Conservation (phyloP, 2,113 vertebrate species). For the Rhinolophus sinicus region DNA sequence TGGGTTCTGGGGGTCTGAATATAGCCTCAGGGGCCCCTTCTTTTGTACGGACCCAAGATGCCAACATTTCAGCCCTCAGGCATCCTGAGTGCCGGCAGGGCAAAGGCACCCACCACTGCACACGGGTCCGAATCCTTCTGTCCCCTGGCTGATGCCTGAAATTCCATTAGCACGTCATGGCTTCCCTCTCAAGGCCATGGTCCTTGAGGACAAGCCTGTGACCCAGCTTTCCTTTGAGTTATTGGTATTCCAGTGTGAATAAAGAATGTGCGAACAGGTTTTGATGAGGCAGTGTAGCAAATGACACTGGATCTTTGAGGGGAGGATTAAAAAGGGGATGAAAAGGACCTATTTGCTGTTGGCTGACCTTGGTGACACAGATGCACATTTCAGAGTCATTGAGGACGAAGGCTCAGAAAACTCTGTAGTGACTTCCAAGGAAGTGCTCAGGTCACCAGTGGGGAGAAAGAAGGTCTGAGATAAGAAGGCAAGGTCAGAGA, state of each 20-base stretch:
- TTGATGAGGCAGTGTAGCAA: background rate
- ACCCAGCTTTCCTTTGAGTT: background rate
- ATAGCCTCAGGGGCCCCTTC: background rate
- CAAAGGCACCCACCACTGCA: background rate
- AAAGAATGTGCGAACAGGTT: background rate
- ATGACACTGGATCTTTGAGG: background rate
- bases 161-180: background rate
- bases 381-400: background rate
- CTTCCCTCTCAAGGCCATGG: background rate
- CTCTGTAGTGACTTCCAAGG: constrained; percentile 1
- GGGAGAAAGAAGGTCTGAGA: background rate
- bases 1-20: background rate
- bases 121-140: background rate
- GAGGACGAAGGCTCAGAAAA: background rate
- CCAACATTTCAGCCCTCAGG: background rate
- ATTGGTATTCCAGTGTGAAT: no score
- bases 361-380: background rate
- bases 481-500: background rate
- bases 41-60: background rate
- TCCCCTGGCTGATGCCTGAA: background rate
- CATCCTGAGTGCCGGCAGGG: background rate
- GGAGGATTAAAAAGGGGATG: background rate
- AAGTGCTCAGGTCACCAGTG: background rate
- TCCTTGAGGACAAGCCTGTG: background rate
- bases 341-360: background rate